Base-by-base conservation (phyloP, 2,113 vertebrate species). In the Pseudonaja textilis region DNA sequence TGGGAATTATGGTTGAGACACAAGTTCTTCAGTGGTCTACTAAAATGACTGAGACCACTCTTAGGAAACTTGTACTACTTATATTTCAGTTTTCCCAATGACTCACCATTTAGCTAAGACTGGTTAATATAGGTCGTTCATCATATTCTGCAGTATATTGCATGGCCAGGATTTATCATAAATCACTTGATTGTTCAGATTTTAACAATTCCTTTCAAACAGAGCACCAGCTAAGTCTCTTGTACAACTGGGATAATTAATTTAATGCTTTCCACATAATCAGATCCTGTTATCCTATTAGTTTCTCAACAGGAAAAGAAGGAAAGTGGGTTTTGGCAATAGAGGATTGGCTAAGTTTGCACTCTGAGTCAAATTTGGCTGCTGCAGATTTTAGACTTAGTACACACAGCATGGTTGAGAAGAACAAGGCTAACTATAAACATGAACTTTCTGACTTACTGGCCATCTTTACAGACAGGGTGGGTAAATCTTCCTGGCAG, bases 341-440 rank as follows among this genome's bases (percentile, higher is more conserved):
- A 88, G 26, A 61, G 1, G 26, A 85, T 74, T 52, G 39, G 64
- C 26, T 91, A 20, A n/a, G 85, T 45, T 22, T 7, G 74, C 52
- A 56, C 85, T 61, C 5, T 50, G 0, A 2, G 64, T 55, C 14
- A 47, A 14, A 42, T 0, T 64, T 56, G 22, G 50, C 54, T 29
- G 59, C 93, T 59, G 39, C 8, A 69, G 23, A 50, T 22, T 26
- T 54, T n/a, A 89, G 39, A 5, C 12, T 91, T 93, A 85, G 50
- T 39, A 81, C 0, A 54, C 85, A 2, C 1, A 3, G 2, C 5
- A 57, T 50, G 52, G 3, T 6, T 92, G 16, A 23, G 14, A 14
- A 81, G 88, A 91, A 93, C 89, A 92, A 93, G 42, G 3, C 54
- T 1, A 87, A 69, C 55, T 16, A 52, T 92, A n/a, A 81, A 50